A percentile compares a stretch with the other conserved stretches of the same genome.
Evolutionary conservation across 2,888 invertebrate species (phyloP).

Genomic region (Brachynemurus nebulosus): DNA sequence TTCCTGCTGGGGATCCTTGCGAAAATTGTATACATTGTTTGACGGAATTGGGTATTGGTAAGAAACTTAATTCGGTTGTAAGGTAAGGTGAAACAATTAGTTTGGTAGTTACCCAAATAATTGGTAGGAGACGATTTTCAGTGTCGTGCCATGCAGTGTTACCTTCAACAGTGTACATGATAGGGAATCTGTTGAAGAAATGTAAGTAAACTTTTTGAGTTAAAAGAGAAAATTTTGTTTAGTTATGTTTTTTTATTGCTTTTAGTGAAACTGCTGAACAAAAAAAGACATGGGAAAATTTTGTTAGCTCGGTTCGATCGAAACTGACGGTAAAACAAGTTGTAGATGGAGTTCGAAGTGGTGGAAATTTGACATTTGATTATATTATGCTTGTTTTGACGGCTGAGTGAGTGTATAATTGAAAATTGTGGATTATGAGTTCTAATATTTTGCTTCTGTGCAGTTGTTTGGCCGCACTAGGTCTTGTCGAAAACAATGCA

Average conservation of each 20-base stretch:
- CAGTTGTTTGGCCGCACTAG: constrained; percentile 73
- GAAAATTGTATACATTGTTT: constrained; percentile 61
- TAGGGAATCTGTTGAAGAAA: not conserved
- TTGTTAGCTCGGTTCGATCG: constrained; percentile 63
- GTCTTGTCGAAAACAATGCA: constrained; percentile 69
- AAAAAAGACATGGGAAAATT: constrained; percentile 50
- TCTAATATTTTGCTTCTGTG: constrained; percentile 20
- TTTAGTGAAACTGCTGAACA: constrained; percentile 32
- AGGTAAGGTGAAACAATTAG: no score
- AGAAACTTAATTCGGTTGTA: constrained; percentile 52
- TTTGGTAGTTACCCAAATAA: not conserved
- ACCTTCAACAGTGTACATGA: constrained; percentile 31
- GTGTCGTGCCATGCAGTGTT: constrained; percentile 48
- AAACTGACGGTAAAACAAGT: constrained; percentile 73
- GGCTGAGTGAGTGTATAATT: constrained; percentile 76
- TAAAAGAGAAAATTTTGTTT: constrained; percentile 3
- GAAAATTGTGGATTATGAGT: constrained; percentile 19
- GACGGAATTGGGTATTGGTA: constrained; percentile 57
- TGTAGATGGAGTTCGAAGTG: constrained; percentile 61
- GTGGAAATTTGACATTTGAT: constrained; percentile 72
- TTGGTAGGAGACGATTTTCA: constrained; percentile 24
- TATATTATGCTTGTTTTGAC: constrained; percentile 65
- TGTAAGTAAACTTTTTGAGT: constrained; percentile 6
- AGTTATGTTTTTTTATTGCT: not conserved
- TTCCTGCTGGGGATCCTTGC: constrained; percentile 53